Evolutionary conservation across 2,888 invertebrate genomes (phyloP), one percentile per base, ranked within the genome.

Genomic region (Erannis defoliaria): DNA sequence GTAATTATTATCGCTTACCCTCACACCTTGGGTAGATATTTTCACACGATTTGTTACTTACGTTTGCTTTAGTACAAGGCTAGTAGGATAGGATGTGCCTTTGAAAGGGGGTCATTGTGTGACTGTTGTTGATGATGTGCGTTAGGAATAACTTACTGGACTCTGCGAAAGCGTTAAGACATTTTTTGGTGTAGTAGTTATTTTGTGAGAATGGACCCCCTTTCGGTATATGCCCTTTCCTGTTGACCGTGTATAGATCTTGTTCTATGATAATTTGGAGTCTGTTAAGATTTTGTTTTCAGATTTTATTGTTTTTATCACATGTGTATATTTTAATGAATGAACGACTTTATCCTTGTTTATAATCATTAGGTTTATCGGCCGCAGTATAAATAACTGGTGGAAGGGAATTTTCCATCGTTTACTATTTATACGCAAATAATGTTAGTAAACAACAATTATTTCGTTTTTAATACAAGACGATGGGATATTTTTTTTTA

Each of bases 1-100:
- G 77, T 89, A 86, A 89, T 16, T 42, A 79, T 78, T 81, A 80
- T 86, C 85, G 89, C 89, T 90, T 83, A 82, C 84, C 85, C 84
- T 82, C 74, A 69, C 68, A 67, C 85, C 85, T 86, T 85, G 85
- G 89, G 88, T 85, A 77, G 71, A 49, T 12, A 14, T 67, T 61
- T 60, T 58, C 70, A 64, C 67, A 66, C 70, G 70, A 66, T 72
- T 73, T 68, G 67, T 73, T 71, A 73, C 62, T 61, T 53, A 53
- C 53, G 42, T 49, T 60, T 54, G 42, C 48, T 54, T 46, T 31
- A 35, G 12, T 35, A 21, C 21, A 9, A 14, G 16, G 33, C 21
- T 49, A 21, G n/a, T 14, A 1, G 21, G 9, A 35, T 21, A 35
- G 21, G 49, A 14, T 49, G 8, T 21, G 49, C 10, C 19, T 2